Conservation (phyloP, 1,140 invertebrate genomes). For the Drosophila aff. region DNA sequence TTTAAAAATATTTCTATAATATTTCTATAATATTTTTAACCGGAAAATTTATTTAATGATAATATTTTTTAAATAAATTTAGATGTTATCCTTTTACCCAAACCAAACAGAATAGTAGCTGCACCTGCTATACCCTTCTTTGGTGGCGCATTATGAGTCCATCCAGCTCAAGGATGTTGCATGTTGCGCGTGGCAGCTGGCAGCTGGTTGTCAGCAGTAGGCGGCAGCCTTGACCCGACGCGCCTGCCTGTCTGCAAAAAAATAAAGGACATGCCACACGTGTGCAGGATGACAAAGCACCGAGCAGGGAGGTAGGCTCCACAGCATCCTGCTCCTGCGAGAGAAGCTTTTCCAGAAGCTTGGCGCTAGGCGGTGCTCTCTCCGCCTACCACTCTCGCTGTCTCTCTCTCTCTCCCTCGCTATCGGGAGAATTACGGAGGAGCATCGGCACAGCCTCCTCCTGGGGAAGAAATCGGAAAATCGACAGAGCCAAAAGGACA, state of each 20-base stretch:
- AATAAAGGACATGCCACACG: conserved; percentile 29
- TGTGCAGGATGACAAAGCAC: conserved; percentile 33
- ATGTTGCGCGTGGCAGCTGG: conserved; percentile 33
- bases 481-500: conserved; percentile 14
- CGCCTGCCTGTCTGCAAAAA: conserved; percentile 23
- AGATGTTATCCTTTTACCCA: too few species aligned
- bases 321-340: conserved; percentile 25
- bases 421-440: conserved; percentile 29
- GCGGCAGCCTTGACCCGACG: conserved; percentile 40
- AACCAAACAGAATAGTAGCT: too few species aligned
- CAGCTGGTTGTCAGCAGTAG: conserved; percentile 13
- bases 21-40: too few species aligned
- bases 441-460: conserved; percentile 37
- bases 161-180: conserved; percentile 26
- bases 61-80: too few species aligned
- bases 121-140: conserved; percentile 3
- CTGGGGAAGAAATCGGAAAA: conserved; percentile 52
- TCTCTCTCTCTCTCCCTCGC: not conserved
- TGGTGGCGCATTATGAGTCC: conserved; percentile 30
- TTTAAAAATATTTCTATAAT: not conserved
- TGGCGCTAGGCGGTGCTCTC: not conserved
- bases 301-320: not conserved
- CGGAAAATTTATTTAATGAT: too few species aligned
- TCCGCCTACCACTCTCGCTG: not conserved
- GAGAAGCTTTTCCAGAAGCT: conserved; percentile 44